Evolutionary conservation across 2,888 invertebrate species (phyloP).

Genomic region (Loripinus fragilis): DNA sequence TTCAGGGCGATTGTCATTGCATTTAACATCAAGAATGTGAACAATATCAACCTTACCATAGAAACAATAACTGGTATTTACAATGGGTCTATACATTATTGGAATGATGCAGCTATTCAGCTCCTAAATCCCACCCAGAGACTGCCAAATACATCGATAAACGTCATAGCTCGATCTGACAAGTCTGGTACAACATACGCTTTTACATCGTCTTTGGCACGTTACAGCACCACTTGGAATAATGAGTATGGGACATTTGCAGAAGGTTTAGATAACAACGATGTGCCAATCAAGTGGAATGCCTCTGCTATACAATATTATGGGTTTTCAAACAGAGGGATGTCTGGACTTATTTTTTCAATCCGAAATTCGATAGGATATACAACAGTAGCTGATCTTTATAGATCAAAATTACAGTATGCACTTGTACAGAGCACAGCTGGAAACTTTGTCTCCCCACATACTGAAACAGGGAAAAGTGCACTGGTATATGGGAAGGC

Average conservation of each 20-base stretch:
- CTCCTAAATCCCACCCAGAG: slow-evolving; percentile 60
- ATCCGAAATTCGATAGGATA: slow-evolving; percentile 75
- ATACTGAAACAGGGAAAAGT: slow-evolving; percentile 35
- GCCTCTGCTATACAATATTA: slow-evolving; percentile 57
- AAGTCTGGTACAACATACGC: slow-evolving; percentile 79
- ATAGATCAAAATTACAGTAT: slow-evolving; percentile 43
- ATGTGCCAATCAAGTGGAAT: slow-evolving; percentile 63
- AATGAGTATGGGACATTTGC: slow-evolving; percentile 71
- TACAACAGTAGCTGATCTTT: slow-evolving; percentile 71
- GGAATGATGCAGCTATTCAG: slow-evolving; percentile 72
- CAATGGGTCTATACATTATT: slow-evolving; percentile 74
- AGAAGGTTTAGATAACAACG: slow-evolving; percentile 43
- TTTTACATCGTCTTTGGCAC: slow-evolving; percentile 76
- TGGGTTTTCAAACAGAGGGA: slow-evolving; percentile 68
- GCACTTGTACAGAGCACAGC: slow-evolving; percentile 69
- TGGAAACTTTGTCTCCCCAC: slow-evolving; percentile 61
- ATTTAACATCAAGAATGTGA: slow-evolving; percentile 71
- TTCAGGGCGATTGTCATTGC: slow-evolving; percentile 77
- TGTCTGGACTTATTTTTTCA: slow-evolving; percentile 70
- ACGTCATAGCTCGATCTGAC: slow-evolving; percentile 75
- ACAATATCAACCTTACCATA: slow-evolving; percentile 67
- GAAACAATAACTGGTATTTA: slow-evolving; percentile 77
- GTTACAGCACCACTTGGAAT: slow-evolving; percentile 73
- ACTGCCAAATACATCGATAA: slow-evolving; percentile 69
- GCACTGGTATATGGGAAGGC: slow-evolving; percentile 66